Evolutionary conservation across 2,888 invertebrate species (phyloP), one percentile per base, ranked within the genome.

Genomic region (Caenorhabditis sp.): DNA sequence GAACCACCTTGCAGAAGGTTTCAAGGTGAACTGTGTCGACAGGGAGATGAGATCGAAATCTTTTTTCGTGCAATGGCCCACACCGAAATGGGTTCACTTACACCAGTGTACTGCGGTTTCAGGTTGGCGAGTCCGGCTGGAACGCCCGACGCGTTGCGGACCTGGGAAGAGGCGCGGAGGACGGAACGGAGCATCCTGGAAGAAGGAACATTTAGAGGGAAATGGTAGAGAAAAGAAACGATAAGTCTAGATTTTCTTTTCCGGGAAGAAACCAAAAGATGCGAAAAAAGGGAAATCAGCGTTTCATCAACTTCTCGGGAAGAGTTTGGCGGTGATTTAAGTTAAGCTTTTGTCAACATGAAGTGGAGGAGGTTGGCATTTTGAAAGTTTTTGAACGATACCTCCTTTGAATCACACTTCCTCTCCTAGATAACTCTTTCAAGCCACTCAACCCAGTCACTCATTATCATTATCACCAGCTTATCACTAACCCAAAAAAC

Each of bases 41-140:
- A 40, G 44, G 18, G 18, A n/a, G 26, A 55, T 26, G 15, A 40
- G 40, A 40, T 40, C 13, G 40, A 11, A 2, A 40, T 40, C 40
- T 40, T 40, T 40, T 40, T 40, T 40, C 13, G 53, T 22, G n/a
- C 24, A 22, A n/a, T 32, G 11, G n/a, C 28, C 15, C 56, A 13
- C 8, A n/a, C n/a, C 4, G 37, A 55, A 35, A 37, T 13, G 2
- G 26, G 22, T 32, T n/a, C 28, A 76, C 72, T 79, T 61, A 80
- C 80, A 11, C 77, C 77, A 37, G 81, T 82, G 37, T 82, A 56
- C 56, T 82, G 71, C 11, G 81, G 81, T 26, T 56, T 72, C 24
- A 82, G 69, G 56, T 77, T 68, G 51, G 67, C 20, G 32, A 82
- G 64, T n/a, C 81, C 81, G 24, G 71, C 53, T 20, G 81, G 81